These are phyloP conservation scores for Iguana delicatissima DNA, from an alignment of 2,797 vertebrate species.

Conservation along the genomic window DNA sequence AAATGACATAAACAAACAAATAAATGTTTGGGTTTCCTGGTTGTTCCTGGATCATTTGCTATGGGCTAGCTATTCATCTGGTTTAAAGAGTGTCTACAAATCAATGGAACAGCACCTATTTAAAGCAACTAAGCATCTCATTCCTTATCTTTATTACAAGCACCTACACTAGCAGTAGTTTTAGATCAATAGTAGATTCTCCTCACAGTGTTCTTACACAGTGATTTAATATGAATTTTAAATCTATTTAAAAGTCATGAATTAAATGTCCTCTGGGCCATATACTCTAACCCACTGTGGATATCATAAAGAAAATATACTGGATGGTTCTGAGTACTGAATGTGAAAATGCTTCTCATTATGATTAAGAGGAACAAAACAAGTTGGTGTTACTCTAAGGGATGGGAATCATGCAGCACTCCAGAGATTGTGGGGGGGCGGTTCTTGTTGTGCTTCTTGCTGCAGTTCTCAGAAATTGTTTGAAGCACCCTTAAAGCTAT, in stretches of 20 bases:
- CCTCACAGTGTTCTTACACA: background rate
- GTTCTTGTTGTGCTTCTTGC: too few relatives aligned
- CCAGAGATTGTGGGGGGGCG: too few relatives aligned
- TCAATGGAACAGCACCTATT: background rate
- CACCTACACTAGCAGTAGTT: constrained; percentile 30
- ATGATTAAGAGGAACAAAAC: background rate
- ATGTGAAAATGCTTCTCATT: background rate
- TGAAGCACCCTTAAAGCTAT: too few relatives aligned
- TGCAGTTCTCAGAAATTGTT: too few relatives aligned
- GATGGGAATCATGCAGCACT: too few relatives aligned
- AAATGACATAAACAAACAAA: background rate
- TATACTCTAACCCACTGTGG: constrained; percentile 22
- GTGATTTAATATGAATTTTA: constrained; percentile 42
- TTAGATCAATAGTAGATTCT: constrained; percentile 37
- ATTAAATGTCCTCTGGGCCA: background rate
- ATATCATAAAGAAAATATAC: constrained; percentile 36
- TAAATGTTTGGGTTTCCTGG: background rate
- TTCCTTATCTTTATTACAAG: constrained; percentile 23
- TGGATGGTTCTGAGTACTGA: background rate
- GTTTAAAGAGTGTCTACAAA: constrained; percentile 18
- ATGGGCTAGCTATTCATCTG: constrained; percentile 13
- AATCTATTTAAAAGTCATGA: constrained; percentile 29
- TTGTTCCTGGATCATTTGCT: constrained; percentile 11
- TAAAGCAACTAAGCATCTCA: constrained; percentile 10
- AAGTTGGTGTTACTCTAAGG: too few relatives aligned